Percentiles rank a stretch among this genome's conserved stretches.
Conservation (phyloP, 2,888 invertebrate genomes). For the Arctia plantaginis region DNA sequence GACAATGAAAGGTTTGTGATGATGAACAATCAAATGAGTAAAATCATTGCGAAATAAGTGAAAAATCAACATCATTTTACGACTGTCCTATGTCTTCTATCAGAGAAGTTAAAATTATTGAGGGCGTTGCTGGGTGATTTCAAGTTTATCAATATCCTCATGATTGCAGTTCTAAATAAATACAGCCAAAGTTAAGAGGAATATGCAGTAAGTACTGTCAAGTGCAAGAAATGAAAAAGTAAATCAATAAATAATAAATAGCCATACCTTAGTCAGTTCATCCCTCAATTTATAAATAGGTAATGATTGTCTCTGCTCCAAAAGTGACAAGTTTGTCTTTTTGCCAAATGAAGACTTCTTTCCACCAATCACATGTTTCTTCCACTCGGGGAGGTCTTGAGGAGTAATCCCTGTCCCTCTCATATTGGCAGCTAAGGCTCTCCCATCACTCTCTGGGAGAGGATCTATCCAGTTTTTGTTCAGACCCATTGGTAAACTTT, state of each 20-base stretch:
- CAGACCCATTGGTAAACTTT: slow-evolving; percentile 90
- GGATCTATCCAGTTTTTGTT: slow-evolving; percentile 99
- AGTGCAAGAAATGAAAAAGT: background rate
- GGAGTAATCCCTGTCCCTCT: slow-evolving; percentile 94
- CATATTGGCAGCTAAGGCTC: slow-evolving; percentile 91
- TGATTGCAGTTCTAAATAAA: background rate
- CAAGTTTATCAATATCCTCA: background rate
- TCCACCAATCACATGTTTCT: slow-evolving; percentile 98
- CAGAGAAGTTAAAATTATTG: no score
- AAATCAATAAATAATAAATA: background rate
- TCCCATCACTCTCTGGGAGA: slow-evolving; percentile 92
- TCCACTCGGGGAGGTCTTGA: slow-evolving; percentile 99
- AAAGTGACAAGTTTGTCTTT: slow-evolving; percentile 96
- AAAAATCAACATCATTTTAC: no score
- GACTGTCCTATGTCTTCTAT: no score
- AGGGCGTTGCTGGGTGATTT: no score
- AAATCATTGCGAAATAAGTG: no score
- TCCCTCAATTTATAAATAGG: slow-evolving; percentile 99
- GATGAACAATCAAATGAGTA: no score
- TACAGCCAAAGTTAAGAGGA: background rate
- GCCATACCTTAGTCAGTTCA: slow-evolving; percentile 93
- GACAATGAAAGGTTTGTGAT: no score
- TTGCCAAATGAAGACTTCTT: slow-evolving; percentile 99
- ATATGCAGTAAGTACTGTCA: background rate
- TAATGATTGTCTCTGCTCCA: slow-evolving; percentile 98